These are phyloP conservation scores for Pithys albifrons DNA, from an alignment of 2,113 vertebrate species.

Conservation along the genomic window DNA sequence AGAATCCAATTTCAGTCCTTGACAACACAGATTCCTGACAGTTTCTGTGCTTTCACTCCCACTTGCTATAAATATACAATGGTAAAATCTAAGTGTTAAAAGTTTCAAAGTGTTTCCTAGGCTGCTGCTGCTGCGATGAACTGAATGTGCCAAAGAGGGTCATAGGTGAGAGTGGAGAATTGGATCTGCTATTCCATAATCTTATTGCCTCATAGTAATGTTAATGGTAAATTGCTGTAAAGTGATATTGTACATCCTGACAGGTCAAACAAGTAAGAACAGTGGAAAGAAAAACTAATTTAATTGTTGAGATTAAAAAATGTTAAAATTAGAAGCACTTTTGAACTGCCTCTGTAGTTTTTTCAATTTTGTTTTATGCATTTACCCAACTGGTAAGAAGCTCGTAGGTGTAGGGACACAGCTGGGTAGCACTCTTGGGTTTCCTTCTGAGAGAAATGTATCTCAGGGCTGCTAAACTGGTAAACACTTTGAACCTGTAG, in stretches of 20 bases:
- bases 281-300: not conserved
- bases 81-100: not conserved
- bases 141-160: not conserved
- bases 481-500: not conserved
- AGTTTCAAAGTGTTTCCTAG: not conserved
- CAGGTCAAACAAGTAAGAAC: not conserved
- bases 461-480: not conserved
- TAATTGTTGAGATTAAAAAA: not conserved
- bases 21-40: not conserved
- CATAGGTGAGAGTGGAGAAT: not conserved
- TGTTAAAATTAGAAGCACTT: not conserved
- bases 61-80: not conserved
- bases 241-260: not conserved
- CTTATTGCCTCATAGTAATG: not conserved
- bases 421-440: not conserved
- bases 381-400: not conserved
- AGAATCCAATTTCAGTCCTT: not conserved
- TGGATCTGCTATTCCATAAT: not conserved
- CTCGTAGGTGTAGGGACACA: not conserved
- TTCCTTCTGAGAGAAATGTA: not conserved
- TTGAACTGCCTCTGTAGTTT: not conserved
- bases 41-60: not conserved
- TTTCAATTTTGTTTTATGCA: not conserved
- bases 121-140: not conserved
- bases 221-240: not conserved